A percentile compares a stretch with the other conserved stretches of the same genome.
These are phyloP conservation scores for Galago senegalensis DNA, from an alignment of 2,797 vertebrate genomes.

Conservation along the genomic window DNA sequence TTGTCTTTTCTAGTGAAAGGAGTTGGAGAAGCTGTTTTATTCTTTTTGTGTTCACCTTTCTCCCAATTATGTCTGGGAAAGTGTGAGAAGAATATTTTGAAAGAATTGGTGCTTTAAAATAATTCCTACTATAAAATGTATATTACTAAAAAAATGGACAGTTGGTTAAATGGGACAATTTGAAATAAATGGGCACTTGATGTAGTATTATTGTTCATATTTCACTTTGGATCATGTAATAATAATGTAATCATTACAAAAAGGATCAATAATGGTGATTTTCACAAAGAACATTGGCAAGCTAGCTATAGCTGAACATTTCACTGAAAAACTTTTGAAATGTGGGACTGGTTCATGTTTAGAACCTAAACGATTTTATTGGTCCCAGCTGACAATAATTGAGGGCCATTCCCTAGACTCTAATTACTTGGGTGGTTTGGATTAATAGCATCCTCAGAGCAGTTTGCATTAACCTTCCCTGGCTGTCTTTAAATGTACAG, in stretches of 20 bases:
- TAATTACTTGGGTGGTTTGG: background rate
- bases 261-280: background rate
- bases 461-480: background rate
- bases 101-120: background rate
- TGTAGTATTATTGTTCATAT: background rate
- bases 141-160: background rate
- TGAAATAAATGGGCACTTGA: background rate
- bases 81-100: conserved; percentile 25
- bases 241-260: background rate
- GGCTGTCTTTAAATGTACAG: background rate
- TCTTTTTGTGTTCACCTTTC: background rate
- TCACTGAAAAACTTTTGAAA: conserved; percentile 11
- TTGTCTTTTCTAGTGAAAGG: background rate
- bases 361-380: background rate
- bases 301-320: background rate
- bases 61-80: background rate
- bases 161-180: background rate
- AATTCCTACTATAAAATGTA: background rate
- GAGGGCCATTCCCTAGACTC: background rate
- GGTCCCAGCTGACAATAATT: background rate
- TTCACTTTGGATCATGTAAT: conserved; percentile 7
- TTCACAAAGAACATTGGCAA: background rate
- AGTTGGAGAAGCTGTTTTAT: background rate
- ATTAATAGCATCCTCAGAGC: background rate
- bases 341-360: background rate